Percentiles rank a stretch among this genome's conserved stretches.
phyloP scores from a whole-genome alignment of 2,888 invertebrate species.

The Dryobotodes eremita region DNA sequence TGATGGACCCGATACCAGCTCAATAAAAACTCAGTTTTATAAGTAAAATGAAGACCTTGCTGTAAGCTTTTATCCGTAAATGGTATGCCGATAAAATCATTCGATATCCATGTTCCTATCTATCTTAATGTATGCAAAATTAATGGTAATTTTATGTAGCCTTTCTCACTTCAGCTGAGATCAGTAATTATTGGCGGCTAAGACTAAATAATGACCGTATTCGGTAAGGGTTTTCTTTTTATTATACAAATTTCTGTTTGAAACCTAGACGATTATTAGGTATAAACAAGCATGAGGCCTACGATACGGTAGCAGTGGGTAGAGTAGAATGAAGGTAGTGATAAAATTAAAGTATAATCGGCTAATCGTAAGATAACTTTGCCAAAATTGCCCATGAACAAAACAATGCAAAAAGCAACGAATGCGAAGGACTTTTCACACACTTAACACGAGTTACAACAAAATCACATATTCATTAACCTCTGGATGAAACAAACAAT shows the following conservation, averaged over 20 bases:
- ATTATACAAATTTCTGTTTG: neutral
- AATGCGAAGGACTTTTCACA: conserved; percentile 48
- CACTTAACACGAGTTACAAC: conserved; percentile 11
- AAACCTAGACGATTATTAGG: neutral
- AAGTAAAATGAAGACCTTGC: conserved; percentile 20
- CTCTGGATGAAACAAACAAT: conserved; percentile 10
- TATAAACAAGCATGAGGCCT: neutral
- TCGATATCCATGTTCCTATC: conserved; percentile 12
- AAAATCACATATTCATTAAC: conserved; percentile 37
- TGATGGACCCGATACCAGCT: conserved; percentile 36
- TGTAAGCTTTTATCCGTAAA: conserved; percentile 28
- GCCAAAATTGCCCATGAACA: conserved; percentile 40
- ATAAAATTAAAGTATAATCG: neutral
- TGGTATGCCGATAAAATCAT: conserved; percentile 28
- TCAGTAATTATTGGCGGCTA: conserved; percentile 19
- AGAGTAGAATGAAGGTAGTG: neutral
- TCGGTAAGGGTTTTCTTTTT: neutral
- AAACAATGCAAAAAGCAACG: conserved; percentile 45
- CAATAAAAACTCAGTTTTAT: conserved; percentile 29
- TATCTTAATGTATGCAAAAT: conserved; percentile 31
- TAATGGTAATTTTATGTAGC: conserved; percentile 23
- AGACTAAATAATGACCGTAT: conserved; percentile 13
- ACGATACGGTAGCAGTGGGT: neutral
- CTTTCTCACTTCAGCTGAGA: conserved; percentile 43
- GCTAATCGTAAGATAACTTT: conserved; percentile 5